A percentile compares a stretch with the other conserved stretches of the same genome.
phyloP scores from a whole-genome alignment of 1,140 invertebrate species.

The Reticulitermes speratus region DNA sequence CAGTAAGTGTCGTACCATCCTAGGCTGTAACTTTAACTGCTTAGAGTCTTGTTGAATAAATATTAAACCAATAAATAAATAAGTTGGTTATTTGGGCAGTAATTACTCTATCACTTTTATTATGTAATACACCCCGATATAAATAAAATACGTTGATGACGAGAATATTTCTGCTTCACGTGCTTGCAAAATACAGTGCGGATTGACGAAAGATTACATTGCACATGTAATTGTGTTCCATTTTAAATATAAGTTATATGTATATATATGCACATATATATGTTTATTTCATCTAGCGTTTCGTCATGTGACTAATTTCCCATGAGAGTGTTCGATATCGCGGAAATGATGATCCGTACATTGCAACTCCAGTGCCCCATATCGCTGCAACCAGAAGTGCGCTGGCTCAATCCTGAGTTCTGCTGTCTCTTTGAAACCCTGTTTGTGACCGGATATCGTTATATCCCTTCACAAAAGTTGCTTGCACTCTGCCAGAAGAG shows the following conservation, averaged over 20 bases:
- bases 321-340: slow-evolving; percentile 6
- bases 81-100: too few species aligned
- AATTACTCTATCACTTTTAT: too few species aligned
- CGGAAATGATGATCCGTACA: slow-evolving; percentile 3
- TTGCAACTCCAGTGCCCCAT: not conserved
- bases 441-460: not conserved
- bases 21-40: too few species aligned
- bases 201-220: not conserved
- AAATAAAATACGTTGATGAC: too few species aligned
- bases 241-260: not conserved
- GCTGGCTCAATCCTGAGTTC: not conserved
- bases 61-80: too few species aligned
- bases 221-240: not conserved
- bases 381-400: not conserved
- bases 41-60: too few species aligned
- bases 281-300: not conserved
- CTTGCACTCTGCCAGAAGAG: too few species aligned
- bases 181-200: not conserved
- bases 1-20: too few species aligned
- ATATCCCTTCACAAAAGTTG: not conserved
- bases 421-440: not conserved
- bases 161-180: too few species aligned
- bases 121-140: too few species aligned
- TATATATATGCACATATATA: not conserved
- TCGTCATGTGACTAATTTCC: slow-evolving; percentile 3